Conservation (phyloP, 2,797 vertebrate genomes). For the Sebastes flavidus region DNA sequence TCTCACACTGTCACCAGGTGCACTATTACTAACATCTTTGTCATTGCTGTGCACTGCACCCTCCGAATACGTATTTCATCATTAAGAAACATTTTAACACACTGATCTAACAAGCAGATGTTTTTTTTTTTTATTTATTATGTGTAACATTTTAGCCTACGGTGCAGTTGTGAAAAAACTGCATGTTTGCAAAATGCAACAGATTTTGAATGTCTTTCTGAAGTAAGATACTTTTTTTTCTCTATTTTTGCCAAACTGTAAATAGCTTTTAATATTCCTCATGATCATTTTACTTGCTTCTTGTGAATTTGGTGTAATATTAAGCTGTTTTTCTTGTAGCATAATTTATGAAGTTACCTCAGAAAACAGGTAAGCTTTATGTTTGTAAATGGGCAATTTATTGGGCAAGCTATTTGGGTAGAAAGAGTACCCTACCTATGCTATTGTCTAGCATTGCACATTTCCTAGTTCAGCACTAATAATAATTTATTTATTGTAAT, state of each 20-base stretch:
- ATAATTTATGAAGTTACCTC: slow-evolving; percentile 32
- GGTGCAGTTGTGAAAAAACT: background rate
- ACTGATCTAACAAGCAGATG: background rate
- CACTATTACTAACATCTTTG: slow-evolving; percentile 10
- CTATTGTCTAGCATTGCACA: slow-evolving; percentile 21
- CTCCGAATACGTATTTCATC: background rate
- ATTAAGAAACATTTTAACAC: slow-evolving; percentile 4
- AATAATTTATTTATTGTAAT: slow-evolving; percentile 18
- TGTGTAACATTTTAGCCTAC: background rate
- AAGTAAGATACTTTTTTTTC: background rate
- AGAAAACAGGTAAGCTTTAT: slow-evolving; percentile 2
- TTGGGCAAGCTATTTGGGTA: background rate
- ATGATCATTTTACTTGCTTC: background rate
- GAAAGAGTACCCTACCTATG: background rate
- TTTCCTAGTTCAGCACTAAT: slow-evolving; percentile 8
- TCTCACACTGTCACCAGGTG: slow-evolving; percentile 48
- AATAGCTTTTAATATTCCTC: slow-evolving; percentile 13
- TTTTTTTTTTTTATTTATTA: background rate
- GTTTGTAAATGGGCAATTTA: background rate
- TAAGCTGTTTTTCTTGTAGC: background rate
- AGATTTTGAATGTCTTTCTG: slow-evolving; percentile 22
- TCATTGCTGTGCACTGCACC: slow-evolving; percentile 11
- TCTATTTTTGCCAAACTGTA: slow-evolving; percentile 1
- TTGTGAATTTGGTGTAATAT: background rate
- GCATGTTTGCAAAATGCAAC: slow-evolving; percentile 20